Evolutionary conservation across 2,888 invertebrate species (phyloP), one percentile per base, ranked within the genome.

Genomic region (Pyrrhia umbra): DNA sequence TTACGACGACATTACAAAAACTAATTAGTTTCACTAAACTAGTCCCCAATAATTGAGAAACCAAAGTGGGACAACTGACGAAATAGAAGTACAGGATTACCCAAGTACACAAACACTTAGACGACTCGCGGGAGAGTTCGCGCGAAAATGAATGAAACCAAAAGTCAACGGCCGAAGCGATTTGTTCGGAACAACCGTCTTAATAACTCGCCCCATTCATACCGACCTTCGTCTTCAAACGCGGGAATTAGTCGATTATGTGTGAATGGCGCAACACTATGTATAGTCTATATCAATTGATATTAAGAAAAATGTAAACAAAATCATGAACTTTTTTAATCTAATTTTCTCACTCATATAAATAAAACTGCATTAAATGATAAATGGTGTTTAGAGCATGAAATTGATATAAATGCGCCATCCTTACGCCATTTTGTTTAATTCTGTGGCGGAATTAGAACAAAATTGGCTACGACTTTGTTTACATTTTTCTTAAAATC

Each of bases 151-250:
- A 91, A 91, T 90, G 90, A 89, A 90, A 88, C 82, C 85, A 85
- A 87, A 87, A 91, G 90, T 91, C 91, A 91, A 91, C 87, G 91
- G 83, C 89, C 90, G 85, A 56, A 77, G 80, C 77, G 84, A 86
- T 87, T 88, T 86, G 88, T 87, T 89, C 84, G 77, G 83, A 90
- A 89, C 88, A 89, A 88, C 87, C 87, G 85, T 80, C 86, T 85
- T 89, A 88, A 90, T 90, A 92, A 90, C 87, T 89, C 16, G 77
- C 80, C 78, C 80, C 89, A 87, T 91, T 91, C 89, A 90, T 85
- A 75, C 80, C 70, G 84, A 83, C 82, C 84, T 85, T 86, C 85
- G 87, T 88, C 86, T 86, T 84, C 54, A 75, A 78, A 60, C 55
- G 39, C 40, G 60, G 67, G 74, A 67, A 78, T 70, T 75, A 67